Base-by-base conservation (phyloP, 2,797 vertebrate genomes). In the Synanceia verrucosa region DNA sequence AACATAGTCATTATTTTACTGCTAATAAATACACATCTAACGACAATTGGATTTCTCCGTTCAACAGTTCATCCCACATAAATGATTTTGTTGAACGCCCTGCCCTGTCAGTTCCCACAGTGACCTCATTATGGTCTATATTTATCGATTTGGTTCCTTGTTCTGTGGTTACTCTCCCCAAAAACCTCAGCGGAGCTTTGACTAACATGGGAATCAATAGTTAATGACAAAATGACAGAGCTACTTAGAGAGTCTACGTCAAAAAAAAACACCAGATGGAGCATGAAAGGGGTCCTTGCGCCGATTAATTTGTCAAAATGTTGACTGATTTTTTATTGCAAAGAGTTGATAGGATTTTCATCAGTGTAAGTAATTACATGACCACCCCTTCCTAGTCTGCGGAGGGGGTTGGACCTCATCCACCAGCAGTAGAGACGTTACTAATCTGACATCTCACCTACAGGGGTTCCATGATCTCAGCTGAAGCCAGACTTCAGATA, bases 401-500 rank as follows among this genome's bases (percentile, higher is more conserved):
- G 11, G 52, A 36, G 36, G 72, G 69, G 36, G 60, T 76, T 78
- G 64, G 60, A 73, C 37, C 8, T 75, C 2, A 29, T 23, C 58
- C 81, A 66, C 56, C 57, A 46, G 24, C 52, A 56, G 21, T 36
- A 56, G 62, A 73, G 47, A 46, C 52, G 55, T 57, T 76, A 70
- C 58, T 73, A 63, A 36, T 9, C 16, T 67, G 76, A 73, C 78
- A 59, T 70, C 73, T 85, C 83, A 89, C 88, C 84, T 87, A 81
- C 80, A 79, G 86, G 78, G 70, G 56, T 69, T 66, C 66, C 31
- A 5, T 58, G 52, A 62, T 71, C 78, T 75, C 56, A 41, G 70
- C 76, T n/a, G 12, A 70, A 74, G 80, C 73, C 81, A 81, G 70
- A 71, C 73, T 81, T 88, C 62, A 23, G 64, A 81, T 41, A 13